Percentiles rank a stretch among this genome's conserved stretches.
These are phyloP conservation scores for Ceyx margarethae DNA, from an alignment of 2,113 vertebrate species.

Conservation along the genomic window DNA sequence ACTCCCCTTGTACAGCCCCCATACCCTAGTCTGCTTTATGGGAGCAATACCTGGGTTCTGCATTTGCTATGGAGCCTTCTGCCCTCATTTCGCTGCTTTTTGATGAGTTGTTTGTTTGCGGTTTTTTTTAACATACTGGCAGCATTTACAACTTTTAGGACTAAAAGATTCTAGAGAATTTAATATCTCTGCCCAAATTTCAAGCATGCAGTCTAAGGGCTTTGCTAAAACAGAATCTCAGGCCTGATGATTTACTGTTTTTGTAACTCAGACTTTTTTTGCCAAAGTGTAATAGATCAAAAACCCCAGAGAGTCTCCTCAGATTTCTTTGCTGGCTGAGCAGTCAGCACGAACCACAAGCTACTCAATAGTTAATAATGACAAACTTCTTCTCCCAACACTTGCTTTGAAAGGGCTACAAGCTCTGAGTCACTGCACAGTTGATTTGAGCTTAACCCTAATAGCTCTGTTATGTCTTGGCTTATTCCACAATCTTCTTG, in stretches of 20 bases:
- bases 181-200: neutral
- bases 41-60: neutral
- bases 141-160: neutral
- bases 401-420: constrained; percentile 48
- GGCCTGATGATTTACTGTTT: neutral
- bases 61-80: neutral
- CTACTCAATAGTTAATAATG: constrained; percentile 51
- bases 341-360: neutral
- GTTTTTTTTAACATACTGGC: neutral
- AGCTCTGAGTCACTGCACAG: constrained; percentile 57
- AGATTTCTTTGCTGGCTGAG: constrained; percentile 1
- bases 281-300: neutral
- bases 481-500: constrained; percentile 58
- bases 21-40: neutral
- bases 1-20: neutral
- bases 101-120: fast-evolving
- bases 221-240: neutral
- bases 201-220: neutral
- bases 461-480: constrained; percentile 29
- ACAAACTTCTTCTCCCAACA: constrained; percentile 17
- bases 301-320: neutral
- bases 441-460: constrained; percentile 65
- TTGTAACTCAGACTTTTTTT: neutral
- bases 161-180: neutral
- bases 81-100: neutral